These are phyloP conservation scores for Phainopepla nitens DNA, from an alignment of 2,113 vertebrate genomes.

Conservation along the genomic window DNA sequence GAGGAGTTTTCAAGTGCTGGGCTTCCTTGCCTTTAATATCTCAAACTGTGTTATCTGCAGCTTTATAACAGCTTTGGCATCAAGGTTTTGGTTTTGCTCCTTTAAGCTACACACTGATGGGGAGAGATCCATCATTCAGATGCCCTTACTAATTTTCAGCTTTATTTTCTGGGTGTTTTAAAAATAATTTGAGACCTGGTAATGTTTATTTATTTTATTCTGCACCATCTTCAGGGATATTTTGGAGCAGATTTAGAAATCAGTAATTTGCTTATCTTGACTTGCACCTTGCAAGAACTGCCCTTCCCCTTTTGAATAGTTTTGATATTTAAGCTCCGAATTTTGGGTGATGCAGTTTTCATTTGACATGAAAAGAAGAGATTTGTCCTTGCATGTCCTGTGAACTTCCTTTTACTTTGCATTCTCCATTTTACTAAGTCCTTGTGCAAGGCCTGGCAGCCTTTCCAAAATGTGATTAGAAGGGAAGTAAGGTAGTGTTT, in stretches of 20 bases:
- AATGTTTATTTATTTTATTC: not conserved
- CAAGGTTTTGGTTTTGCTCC: not conserved
- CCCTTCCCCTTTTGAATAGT: not conserved
- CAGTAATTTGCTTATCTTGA: not conserved
- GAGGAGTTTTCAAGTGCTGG: not conserved
- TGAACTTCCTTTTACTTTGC: not conserved
- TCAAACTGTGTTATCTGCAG: not conserved
- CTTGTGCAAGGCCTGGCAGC: not conserved
- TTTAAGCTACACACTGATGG: not conserved
- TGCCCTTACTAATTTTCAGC: not conserved
- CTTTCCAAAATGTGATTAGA: not conserved
- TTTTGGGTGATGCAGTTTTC: not conserved
- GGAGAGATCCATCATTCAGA: not conserved
- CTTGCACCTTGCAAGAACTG: not conserved
- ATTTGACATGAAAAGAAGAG: not conserved
- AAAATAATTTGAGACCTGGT: not conserved
- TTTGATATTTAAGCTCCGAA: not conserved
- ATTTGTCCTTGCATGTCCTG: not conserved
- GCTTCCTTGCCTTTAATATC: not conserved
- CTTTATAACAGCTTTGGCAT: not conserved
- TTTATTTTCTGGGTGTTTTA: not conserved
- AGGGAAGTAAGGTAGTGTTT: not conserved
- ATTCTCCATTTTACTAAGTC: not conserved
- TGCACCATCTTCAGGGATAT: not conserved
- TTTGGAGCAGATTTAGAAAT: not conserved